A percentile compares a stretch with the other conserved stretches of the same genome.
phyloP scores from a whole-genome alignment of 2,113 vertebrate species.

The Rhea americana region DNA sequence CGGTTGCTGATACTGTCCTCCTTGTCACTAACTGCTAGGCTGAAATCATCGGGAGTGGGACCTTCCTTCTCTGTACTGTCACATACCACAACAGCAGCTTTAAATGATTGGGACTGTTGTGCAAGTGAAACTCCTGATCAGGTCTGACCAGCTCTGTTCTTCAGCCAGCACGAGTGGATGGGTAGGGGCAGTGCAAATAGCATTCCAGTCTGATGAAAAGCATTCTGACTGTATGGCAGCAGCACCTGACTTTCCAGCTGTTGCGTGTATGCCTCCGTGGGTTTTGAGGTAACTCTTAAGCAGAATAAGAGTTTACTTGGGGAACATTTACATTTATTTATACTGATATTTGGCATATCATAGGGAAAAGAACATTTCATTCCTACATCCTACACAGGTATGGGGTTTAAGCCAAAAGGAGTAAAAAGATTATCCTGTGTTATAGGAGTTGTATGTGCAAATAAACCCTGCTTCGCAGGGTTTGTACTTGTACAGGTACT shows the following conservation, averaged over 20 bases:
- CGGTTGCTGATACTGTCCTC: neutral
- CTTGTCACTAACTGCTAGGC: neutral
- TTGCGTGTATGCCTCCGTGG: neutral
- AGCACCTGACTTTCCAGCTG: neutral
- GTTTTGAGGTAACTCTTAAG: neutral
- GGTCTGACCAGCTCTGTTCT: neutral
- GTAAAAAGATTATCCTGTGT: neutral
- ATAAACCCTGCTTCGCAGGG: neutral
- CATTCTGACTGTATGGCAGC: neutral
- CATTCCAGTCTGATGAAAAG: constrained; percentile 24
- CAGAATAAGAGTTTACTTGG: neutral
- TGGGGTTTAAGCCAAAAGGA: neutral
- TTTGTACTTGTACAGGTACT: neutral
- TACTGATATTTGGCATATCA: neutral
- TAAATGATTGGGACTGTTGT: neutral
- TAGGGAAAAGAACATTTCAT: neutral
- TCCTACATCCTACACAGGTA: neutral
- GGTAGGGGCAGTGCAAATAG: neutral
- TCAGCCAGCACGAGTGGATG: neutral
- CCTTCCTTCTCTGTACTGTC: neutral
- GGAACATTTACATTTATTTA: neutral
- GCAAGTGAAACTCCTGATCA: neutral
- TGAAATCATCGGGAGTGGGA: neutral
- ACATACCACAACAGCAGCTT: neutral
- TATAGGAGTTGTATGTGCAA: fast-evolving